Base-by-base conservation (phyloP, 2,888 invertebrate species). In the Apodemia zela region DNA sequence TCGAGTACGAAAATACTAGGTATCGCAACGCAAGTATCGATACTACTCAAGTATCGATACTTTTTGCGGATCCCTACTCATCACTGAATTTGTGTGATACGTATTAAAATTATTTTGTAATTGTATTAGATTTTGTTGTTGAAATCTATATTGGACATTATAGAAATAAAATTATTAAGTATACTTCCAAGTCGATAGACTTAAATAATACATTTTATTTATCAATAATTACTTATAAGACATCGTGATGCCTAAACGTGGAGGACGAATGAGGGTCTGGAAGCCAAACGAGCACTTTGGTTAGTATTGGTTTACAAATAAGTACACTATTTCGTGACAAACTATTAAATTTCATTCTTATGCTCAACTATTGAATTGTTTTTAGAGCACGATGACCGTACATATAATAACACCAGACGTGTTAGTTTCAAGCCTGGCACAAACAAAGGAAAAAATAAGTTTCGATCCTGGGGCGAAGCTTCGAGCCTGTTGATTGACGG, bases 391-490 rank as follows among this genome's bases (percentile, higher is more conserved):
- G 92, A 92, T 77, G 92, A 92, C 67, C 85, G 92, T 74, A 84
- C 87, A 64, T 79, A 81, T 38, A 89, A 73, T 62, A 82, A 81
- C 64, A 87, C 83, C 15, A 80, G 93, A 60, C 83, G 93, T 66
- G 93, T 94, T 65, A 93, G 92, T 72, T 93, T 94, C 73, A 94
- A 94, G 73, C 82, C 91, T 59, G 88, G 86, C 13, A 83, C 85
- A 4, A 84, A 85, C 64, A 89, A 90, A 72, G 85, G 87, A 15
- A 87, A 87, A 70, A 87, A 87, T 66, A 89, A 91, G 71, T 87
- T 87, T 68, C 82, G 81, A 35, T 63, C 79, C 65, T 92, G 89
- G 78, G 86, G 85, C 64, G 79, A 88, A 67, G 82, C 90, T 3
- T 68, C 88, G 2, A 86, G 90, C 64, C 81, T 93, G 60, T 69